These are phyloP conservation scores for Colinus virginianus DNA, from an alignment of 2,113 vertebrate genomes.

Conservation along the genomic window DNA sequence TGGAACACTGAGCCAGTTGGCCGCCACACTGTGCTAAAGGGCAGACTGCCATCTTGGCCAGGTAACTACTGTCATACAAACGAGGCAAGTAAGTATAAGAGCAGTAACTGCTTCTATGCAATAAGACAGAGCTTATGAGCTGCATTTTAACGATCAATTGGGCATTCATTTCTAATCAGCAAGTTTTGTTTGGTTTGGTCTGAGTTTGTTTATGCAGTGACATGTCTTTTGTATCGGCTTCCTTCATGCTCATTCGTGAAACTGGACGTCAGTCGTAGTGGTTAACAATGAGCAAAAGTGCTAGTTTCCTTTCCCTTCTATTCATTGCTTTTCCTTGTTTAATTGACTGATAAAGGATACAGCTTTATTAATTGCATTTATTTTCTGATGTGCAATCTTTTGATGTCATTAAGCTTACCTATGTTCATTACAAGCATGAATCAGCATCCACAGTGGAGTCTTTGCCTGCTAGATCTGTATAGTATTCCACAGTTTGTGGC, in stretches of 20 bases:
- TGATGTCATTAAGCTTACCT: not conserved
- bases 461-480: not conserved
- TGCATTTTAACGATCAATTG: not conserved
- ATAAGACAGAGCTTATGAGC: not conserved
- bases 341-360: not conserved
- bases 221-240: not conserved
- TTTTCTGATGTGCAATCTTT: not conserved
- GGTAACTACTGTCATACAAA: not conserved
- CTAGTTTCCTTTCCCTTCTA: not conserved
- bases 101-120: not conserved
- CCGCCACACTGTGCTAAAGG: no score
- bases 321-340: not conserved
- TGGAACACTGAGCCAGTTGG: not conserved
- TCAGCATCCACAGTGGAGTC: not conserved
- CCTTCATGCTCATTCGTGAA: not conserved
- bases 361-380: not conserved
- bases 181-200: not conserved
- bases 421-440: not conserved
- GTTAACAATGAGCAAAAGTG: not conserved
- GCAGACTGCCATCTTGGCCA: not conserved
- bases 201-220: not conserved
- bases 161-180: not conserved
- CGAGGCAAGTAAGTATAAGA: not conserved
- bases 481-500: not conserved
- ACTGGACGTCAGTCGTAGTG: not conserved